Evolutionary conservation across 2,797 vertebrate genomes (phyloP).

Genomic region (Tangara arthus): DNA sequence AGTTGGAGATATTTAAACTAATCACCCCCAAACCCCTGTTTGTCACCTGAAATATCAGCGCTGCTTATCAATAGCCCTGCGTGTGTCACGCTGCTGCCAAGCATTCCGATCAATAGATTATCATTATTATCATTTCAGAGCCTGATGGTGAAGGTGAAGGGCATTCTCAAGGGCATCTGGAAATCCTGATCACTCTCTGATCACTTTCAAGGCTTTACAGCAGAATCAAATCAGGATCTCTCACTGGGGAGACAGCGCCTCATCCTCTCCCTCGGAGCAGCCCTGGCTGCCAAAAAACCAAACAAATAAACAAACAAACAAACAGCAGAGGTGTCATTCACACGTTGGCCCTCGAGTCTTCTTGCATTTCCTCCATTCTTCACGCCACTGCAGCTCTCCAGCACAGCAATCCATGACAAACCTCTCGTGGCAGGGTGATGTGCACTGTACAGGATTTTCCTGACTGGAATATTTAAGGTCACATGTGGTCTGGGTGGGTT

Average conservation of each 20-base stretch:
- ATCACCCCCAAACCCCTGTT: neutral
- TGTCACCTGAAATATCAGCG: neutral
- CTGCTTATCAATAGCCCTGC: neutral
- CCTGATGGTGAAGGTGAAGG: constrained; percentile 23
- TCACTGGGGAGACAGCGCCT: neutral
- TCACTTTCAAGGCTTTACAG: neutral
- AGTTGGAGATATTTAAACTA: neutral
- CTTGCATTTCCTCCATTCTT: neutral
- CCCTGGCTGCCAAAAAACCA: neutral
- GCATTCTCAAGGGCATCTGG: neutral
- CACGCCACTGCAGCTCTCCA: neutral
- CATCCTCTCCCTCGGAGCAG: neutral
- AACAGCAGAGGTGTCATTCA: neutral
- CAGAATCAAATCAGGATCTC: neutral
- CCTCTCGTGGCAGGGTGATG: fast-evolving
- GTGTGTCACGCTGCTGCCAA: neutral
- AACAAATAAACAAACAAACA: neutral
- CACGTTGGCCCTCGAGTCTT: neutral
- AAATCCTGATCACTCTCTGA: neutral
- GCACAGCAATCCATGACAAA: neutral
- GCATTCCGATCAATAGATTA: constrained; percentile 5
- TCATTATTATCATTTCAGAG: constrained; percentile 6
- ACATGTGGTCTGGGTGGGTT: neutral
- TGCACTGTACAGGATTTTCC: neutral
- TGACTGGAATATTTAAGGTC: neutral